These are phyloP conservation scores for Drosophila kokeensis DNA, from an alignment of 2,888 invertebrate species.

Conservation along the genomic window DNA sequence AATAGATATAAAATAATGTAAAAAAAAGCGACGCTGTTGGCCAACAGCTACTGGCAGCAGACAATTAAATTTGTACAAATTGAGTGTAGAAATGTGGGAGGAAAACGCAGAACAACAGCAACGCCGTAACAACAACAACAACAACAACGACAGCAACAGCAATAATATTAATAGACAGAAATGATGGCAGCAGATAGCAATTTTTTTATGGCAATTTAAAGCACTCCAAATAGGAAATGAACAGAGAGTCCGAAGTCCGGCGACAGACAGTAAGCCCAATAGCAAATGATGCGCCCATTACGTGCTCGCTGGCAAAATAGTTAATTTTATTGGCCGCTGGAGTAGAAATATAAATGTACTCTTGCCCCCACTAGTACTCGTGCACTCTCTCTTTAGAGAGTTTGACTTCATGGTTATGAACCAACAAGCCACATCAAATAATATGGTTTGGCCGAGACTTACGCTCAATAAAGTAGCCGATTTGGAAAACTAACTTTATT, in stretches of 20 bases:
- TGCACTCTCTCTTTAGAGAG: not conserved
- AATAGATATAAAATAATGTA: conserved; percentile 60
- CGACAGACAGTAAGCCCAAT: conserved; percentile 30
- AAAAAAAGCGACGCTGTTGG: conserved; percentile 29
- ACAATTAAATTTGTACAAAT: conserved; percentile 81
- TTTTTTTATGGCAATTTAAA: conserved; percentile 78
- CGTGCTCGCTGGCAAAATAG: conserved; percentile 72
- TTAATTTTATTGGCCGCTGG: conserved; percentile 73
- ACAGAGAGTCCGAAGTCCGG: conserved; percentile 1
- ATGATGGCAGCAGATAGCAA: conserved; percentile 68
- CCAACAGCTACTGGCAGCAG: conserved; percentile 57
- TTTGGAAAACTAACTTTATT: conserved; percentile 76
- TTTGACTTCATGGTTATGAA: conserved; percentile 69
- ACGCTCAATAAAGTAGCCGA: conserved; percentile 80
- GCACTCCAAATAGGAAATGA: conserved; percentile 71
- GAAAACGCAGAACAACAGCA: conserved; percentile 43
- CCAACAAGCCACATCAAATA: conserved; percentile 73
- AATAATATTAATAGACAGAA: conserved; percentile 40
- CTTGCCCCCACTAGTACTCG: conserved; percentile 17
- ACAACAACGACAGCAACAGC: conserved; percentile 11
- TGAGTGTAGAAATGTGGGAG: conserved; percentile 76
- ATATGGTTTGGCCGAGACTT: conserved; percentile 64
- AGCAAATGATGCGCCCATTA: conserved; percentile 76
- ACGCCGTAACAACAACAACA: conserved; percentile 23
- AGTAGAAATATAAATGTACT: conserved; percentile 72